Conservation (phyloP, 2,888 invertebrate genomes). For the Drosophila mimetica region DNA sequence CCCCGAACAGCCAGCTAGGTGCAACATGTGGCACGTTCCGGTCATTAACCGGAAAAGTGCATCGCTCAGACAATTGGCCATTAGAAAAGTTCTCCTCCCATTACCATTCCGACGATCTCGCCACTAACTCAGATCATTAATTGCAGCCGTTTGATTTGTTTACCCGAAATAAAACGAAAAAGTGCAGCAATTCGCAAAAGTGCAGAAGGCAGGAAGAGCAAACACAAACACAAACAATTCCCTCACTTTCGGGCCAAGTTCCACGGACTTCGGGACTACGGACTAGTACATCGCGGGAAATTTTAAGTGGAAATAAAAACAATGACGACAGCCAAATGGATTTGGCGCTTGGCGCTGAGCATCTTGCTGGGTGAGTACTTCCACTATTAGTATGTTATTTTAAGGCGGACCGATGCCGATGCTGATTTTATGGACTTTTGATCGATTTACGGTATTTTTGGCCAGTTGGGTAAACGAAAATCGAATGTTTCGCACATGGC, state of each 20-base stretch:
- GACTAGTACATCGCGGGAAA: conserved; percentile 38
- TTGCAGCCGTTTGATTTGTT: conserved; percentile 75
- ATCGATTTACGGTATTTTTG: conserved; percentile 64
- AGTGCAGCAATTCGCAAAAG: conserved; percentile 30
- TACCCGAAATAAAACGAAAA: conserved; percentile 39
- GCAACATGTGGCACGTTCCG: conserved; percentile 63
- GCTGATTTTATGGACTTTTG: conserved; percentile 60
- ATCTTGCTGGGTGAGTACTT: conserved; percentile 74
- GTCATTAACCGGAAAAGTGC: conserved; percentile 74
- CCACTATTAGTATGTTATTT: conserved; percentile 27
- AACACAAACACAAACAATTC: conserved; percentile 47
- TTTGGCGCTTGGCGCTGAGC: conserved; percentile 72
- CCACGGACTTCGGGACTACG: conserved; percentile 12
- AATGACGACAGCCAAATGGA: conserved; percentile 83
- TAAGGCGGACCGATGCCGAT: conserved; percentile 24
- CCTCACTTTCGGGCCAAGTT: conserved; percentile 22
- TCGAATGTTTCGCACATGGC: conserved; percentile 38
- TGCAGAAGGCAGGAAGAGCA: conserved; percentile 28
- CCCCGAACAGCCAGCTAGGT: conserved; percentile 43
- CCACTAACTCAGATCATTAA: conserved; percentile 57
- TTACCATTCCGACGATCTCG: neutral
- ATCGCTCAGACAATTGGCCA: conserved; percentile 38
- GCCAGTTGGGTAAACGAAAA: conserved; percentile 11
- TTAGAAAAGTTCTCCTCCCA: conserved; percentile 35
- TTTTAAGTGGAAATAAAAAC: conserved; percentile 74